These are phyloP conservation scores for Rhinoraja longicauda DNA, from an alignment of 2,797 vertebrate genomes.

Conservation along the genomic window DNA sequence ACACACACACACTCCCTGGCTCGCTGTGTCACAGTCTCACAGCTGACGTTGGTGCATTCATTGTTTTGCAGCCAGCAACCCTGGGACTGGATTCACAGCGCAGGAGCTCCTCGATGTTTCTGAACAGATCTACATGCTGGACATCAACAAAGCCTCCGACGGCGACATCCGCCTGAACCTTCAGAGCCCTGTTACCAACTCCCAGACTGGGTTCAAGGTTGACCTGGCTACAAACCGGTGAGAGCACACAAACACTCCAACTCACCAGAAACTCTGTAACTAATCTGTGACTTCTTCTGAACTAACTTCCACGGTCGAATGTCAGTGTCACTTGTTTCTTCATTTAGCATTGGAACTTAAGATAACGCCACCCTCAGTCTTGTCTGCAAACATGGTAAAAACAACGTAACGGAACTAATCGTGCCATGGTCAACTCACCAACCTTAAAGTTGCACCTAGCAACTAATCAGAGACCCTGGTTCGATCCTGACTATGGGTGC, in stretches of 20 bases:
- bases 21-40: no score
- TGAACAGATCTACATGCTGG: conserved; percentile 60
- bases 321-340: no score
- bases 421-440: no score
- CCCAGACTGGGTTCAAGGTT: conserved; percentile 49
- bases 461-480: no score
- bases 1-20: no score
- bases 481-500: no score
- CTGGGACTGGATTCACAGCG: conserved; percentile 49
- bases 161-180: conserved; percentile 57
- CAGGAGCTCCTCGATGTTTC: conserved; percentile 61
- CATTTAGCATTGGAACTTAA: no score
- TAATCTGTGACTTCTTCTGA: not conserved
- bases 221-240: conserved; percentile 61
- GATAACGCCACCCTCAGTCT: no score
- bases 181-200: conserved; percentile 55
- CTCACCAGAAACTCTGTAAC: not conserved
- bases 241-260: conserved; percentile 40
- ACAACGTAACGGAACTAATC: no score
- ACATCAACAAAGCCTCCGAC: conserved; percentile 62
- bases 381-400: no score
- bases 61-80: not conserved
- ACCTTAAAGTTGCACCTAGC: no score
- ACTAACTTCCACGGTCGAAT: not conserved
- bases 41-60: not conserved